phyloP scores from a whole-genome alignment of 2,797 vertebrate species.

The Meda fulgida region DNA sequence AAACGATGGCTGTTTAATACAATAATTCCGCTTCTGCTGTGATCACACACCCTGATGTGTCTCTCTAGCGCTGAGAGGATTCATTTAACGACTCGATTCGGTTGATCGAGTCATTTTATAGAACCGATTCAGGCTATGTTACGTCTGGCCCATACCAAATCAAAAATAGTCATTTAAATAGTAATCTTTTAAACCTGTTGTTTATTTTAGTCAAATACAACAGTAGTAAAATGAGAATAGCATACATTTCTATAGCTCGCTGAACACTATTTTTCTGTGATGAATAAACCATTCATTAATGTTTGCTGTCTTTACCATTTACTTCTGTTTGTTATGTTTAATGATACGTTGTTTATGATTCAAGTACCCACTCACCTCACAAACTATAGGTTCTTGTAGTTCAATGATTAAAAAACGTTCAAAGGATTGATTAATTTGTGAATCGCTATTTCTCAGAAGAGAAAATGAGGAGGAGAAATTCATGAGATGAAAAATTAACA shows the following conservation, averaged over 20 bases:
- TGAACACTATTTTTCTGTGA: neutral
- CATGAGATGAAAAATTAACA: slow-evolving; percentile 1
- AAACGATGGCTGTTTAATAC: neutral
- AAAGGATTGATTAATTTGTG: neutral
- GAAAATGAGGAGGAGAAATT: neutral
- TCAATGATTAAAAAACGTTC: neutral
- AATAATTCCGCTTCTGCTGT: slow-evolving; percentile 7
- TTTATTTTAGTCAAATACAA: neutral
- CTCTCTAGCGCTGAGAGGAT: slow-evolving; percentile 14
- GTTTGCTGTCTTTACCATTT: neutral
- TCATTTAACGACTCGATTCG: neutral
- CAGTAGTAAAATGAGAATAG: neutral
- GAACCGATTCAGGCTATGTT: neutral
- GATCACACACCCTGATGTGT: slow-evolving; percentile 27
- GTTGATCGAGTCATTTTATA: neutral
- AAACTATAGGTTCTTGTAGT: neutral
- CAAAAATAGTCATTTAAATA: neutral
- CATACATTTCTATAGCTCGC: neutral
- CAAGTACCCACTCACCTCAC: neutral
- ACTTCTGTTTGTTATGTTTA: neutral
- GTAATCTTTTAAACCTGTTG: neutral
- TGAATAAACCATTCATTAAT: neutral
- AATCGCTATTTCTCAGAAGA: neutral
- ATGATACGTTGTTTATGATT: neutral
- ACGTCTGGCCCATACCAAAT: no score